Evolutionary conservation across 37 sponge, comb jelly and placozoan genomes (phyloP).

Genomic region (Chondrosia reniformis): DNA sequence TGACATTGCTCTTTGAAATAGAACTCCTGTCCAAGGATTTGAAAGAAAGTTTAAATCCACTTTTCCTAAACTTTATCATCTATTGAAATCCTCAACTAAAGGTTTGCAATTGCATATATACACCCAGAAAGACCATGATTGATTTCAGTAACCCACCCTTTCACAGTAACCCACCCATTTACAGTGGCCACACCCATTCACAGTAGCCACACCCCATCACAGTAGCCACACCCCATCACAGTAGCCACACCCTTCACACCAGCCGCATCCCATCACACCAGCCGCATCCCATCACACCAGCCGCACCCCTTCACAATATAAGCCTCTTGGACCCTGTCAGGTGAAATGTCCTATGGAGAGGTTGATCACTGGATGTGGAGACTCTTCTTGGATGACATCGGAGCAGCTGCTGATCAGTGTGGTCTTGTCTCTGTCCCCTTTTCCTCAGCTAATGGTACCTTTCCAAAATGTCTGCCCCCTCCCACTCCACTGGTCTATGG

Average conservation of each 20-base stretch:
- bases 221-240: no score
- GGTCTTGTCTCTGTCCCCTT: conserved; percentile 27
- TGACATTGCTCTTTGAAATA: not conserved
- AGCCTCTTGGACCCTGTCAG: no score
- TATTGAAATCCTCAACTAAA: not conserved
- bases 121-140: no score
- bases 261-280: no score
- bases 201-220: no score
- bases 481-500: conserved; percentile 62
- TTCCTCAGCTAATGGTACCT: not conserved
- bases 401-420: conserved; percentile 21
- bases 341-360: conserved; percentile 34
- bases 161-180: no score
- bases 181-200: no score
- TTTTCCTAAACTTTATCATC: conserved; percentile 27
- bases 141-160: no score
- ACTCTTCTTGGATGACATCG: conserved; percentile 54
- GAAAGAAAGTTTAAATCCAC: conserved; percentile 20
- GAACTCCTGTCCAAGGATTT: conserved; percentile 37
- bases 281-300: no score
- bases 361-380: conserved; percentile 79
- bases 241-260: no score
- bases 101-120: not conserved
- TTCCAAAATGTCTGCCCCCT: conserved; percentile 24
- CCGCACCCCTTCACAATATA: no score